These are phyloP conservation scores for Tetragonula clypearis DNA, from an alignment of 1,140 invertebrate species.

Conservation along the genomic window DNA sequence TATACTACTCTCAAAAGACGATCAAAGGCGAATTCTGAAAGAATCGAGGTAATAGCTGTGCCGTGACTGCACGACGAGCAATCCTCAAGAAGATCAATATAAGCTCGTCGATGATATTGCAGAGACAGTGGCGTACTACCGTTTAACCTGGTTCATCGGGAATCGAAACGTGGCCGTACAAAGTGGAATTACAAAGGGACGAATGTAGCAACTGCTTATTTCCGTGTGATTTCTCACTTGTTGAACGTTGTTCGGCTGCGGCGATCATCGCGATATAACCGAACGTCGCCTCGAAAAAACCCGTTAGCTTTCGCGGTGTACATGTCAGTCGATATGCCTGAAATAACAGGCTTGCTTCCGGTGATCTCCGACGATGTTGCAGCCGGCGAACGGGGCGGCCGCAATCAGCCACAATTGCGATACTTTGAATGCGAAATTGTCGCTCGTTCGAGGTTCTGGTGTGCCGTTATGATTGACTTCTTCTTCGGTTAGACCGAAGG, in stretches of 20 bases:
- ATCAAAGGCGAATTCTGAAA: neutral
- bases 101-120: neutral
- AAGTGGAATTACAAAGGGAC: neutral
- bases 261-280: slow-evolving; percentile 2
- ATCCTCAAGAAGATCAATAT: neutral
- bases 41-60: neutral
- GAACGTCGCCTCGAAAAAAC: slow-evolving; percentile 30
- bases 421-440: slow-evolving; percentile 50
- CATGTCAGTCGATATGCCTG: slow-evolving; percentile 35
- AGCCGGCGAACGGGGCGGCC: neutral
- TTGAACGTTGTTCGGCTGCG: neutral
- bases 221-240: slow-evolving; percentile 27
- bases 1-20: neutral
- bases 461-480: slow-evolving; percentile 53
- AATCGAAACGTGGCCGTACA: neutral
- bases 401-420: slow-evolving; percentile 52
- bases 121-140: neutral
- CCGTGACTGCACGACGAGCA: neutral
- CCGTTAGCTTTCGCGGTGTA: slow-evolving; percentile 46
- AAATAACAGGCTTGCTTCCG: slow-evolving; percentile 56
- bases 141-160: neutral
- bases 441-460: slow-evolving; percentile 32
- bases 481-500: slow-evolving; percentile 14
- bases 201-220: neutral
- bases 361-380: slow-evolving; percentile 29